phyloP scores from a whole-genome alignment of 2,113 vertebrate species.

The Chamaetylas fuelleborni region DNA sequence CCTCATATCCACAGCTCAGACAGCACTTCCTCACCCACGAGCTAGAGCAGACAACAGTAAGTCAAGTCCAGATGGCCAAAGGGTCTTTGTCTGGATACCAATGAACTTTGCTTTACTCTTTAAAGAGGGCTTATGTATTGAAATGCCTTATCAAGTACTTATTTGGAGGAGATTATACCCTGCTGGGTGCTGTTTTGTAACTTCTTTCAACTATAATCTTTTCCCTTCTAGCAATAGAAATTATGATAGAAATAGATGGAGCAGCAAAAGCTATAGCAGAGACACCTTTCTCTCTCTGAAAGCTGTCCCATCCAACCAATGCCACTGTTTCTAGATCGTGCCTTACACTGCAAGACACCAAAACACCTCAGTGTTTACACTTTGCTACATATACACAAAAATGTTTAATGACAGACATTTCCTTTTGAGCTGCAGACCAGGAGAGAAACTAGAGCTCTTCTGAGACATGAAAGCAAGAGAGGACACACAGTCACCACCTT shows the following conservation, averaged over 20 bases:
- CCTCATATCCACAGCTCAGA: slow-evolving; percentile 27
- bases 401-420: neutral
- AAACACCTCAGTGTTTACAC: neutral
- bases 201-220: neutral
- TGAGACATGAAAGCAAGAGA: neutral
- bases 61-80: neutral
- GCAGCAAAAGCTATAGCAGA: neutral
- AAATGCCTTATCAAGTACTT: neutral
- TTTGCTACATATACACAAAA: neutral
- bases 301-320: neutral
- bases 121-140: neutral
- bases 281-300: neutral
- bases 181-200: neutral
- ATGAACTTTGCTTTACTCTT: neutral
- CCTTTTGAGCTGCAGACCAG: neutral
- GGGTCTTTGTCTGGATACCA: neutral
- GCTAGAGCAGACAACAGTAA: neutral
- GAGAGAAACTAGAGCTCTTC: neutral
- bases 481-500: neutral
- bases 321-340: neutral
- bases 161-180: neutral
- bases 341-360: neutral
- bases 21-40: neutral
- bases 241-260: neutral
- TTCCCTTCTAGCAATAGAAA: neutral